Evolutionary conservation across 1,140 invertebrate species (phyloP).

Genomic region (Drosophila sturtevanti): DNA sequence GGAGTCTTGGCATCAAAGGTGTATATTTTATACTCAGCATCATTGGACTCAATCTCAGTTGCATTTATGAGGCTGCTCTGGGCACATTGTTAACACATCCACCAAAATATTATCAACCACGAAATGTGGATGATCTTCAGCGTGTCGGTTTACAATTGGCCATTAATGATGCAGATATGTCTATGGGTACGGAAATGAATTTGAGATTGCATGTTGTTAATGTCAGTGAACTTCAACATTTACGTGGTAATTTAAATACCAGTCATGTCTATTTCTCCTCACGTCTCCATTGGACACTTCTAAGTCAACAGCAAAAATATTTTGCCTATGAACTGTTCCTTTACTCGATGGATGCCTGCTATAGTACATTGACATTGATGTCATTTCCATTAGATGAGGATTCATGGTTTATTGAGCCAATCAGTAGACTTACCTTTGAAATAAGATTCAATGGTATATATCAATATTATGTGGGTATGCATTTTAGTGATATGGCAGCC

Average conservation of each 20-base stretch:
- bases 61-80: conserved; percentile 56
- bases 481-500: conserved; percentile 60
- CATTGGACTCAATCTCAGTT: conserved; percentile 55
- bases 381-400: conserved; percentile 38
- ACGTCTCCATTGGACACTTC: conserved; percentile 55
- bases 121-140: conserved; percentile 45
- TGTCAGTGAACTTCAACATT: conserved; percentile 30
- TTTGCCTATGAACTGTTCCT: conserved; percentile 52
- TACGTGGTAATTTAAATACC: conserved; percentile 42
- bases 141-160: conserved; percentile 21
- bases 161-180: conserved; percentile 9
- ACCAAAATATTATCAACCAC: conserved; percentile 52
- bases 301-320: conserved; percentile 59
- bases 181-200: not conserved
- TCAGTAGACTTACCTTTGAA: conserved; percentile 51
- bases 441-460: conserved; percentile 49
- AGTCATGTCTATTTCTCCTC: conserved; percentile 57
- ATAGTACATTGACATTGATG: conserved; percentile 37
- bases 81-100: conserved; percentile 62
- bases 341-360: conserved; percentile 60
- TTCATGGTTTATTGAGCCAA: conserved; percentile 48
- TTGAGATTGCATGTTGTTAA: conserved; percentile 28
- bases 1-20: conserved; percentile 1
- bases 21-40: conserved; percentile 48
- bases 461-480: conserved; percentile 57